These are phyloP conservation scores for Scaptodrosophila lebanonensis DNA, from an alignment of 1,140 invertebrate species.

Conservation along the genomic window DNA sequence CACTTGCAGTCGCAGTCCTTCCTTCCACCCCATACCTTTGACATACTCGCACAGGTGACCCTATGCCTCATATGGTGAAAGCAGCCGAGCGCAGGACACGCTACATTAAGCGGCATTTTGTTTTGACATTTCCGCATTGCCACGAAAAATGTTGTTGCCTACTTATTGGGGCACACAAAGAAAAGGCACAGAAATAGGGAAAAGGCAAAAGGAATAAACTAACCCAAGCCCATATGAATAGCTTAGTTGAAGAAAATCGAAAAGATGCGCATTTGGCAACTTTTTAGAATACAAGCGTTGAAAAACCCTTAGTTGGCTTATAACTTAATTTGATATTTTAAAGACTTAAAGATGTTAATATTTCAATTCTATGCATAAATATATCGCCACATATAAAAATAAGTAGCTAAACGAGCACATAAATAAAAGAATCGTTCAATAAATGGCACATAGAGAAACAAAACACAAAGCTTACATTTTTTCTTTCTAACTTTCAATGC, in stretches of 20 bases:
- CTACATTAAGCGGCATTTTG: constrained; percentile 71
- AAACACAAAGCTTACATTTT: constrained; percentile 14
- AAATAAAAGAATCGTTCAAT: too few species aligned
- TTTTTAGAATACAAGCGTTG: constrained; percentile 15
- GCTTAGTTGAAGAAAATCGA: constrained; percentile 11
- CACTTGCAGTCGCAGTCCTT: too few species aligned
- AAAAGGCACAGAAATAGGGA: too few species aligned
- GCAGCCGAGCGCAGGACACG: constrained; percentile 51
- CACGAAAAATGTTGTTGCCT: constrained; percentile 39
- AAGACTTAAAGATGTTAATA: too few species aligned
- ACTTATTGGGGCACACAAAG: constrained; percentile 33
- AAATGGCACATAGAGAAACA: too few species aligned
- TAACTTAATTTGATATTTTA: constrained; percentile 21
- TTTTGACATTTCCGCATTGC: constrained; percentile 53
- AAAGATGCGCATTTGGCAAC: constrained; percentile 46
- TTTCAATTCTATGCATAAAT: too few species aligned
- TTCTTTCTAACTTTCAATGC: constrained; percentile 5
- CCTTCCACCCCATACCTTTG: constrained; percentile 4
- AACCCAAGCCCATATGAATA: too few species aligned
- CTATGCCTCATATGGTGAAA: not conserved
- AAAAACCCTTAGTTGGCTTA: constrained; percentile 19
- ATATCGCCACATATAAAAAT: too few species aligned
- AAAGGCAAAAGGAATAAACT: too few species aligned
- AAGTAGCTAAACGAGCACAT: too few species aligned
- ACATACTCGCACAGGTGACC: constrained; percentile 19